These are phyloP conservation scores for Limnephilus lunatus DNA, from an alignment of 2,888 invertebrate genomes.

Conservation along the genomic window DNA sequence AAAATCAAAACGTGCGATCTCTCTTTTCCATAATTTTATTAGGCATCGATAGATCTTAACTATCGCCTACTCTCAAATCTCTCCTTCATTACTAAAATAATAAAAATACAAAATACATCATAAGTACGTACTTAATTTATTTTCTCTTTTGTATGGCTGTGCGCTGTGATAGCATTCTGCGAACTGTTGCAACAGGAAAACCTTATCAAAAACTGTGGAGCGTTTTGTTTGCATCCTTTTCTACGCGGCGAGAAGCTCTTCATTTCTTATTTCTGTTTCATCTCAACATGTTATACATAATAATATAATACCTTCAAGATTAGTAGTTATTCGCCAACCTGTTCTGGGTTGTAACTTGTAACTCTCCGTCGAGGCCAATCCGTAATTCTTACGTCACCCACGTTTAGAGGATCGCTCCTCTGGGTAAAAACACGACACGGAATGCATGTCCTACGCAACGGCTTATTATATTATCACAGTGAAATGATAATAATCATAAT, in stretches of 20 bases:
- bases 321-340: background rate
- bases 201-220: background rate
- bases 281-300: background rate
- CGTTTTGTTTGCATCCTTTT: background rate
- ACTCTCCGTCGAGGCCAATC: conserved; percentile 3
- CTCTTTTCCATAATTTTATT: conserved; percentile 20
- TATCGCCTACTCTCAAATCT: background rate
- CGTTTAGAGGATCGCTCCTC: conserved; percentile 13
- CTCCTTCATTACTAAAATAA: background rate
- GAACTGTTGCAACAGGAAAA: conserved; percentile 41
- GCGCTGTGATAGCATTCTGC: background rate
- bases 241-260: background rate
- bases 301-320: conserved; percentile 7
- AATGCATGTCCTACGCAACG: conserved; percentile 25
- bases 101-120: background rate
- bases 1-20: background rate
- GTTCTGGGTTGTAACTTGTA: background rate
- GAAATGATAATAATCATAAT: background rate
- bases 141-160: background rate
- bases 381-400: conserved; percentile 29
- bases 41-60: background rate
- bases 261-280: background rate
- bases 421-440: background rate
- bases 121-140: background rate
- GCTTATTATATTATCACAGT: background rate